Evolutionary conservation across 64 coral and sea anemone species (phyloP), one percentile per base, ranked within the genome.

Genomic region (Trachythela sp.): DNA sequence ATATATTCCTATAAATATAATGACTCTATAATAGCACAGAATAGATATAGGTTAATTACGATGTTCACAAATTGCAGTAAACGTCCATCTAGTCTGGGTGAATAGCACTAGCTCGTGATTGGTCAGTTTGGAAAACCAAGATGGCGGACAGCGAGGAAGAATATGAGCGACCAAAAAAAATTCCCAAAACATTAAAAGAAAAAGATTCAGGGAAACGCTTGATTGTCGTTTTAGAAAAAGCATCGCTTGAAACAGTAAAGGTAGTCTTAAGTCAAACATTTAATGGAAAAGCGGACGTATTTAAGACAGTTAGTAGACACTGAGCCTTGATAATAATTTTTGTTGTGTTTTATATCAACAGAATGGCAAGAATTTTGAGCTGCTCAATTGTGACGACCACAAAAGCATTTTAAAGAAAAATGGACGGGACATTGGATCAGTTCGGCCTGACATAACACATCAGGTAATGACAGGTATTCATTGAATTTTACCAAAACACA

Each of bases 311-410:
- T n/a, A n/a, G n/a, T n/a, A n/a, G n/a, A n/a, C n/a, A n/a, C n/a
- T n/a, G n/a, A n/a, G 49, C 49, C 22, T 52, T 52, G 7, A 49
- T 49, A 52, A 20, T 15, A 52, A 52, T 8, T 52, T 52, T 13
- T 8, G 10, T 51, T 36, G 24, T 54, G 9, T 85, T 40, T 84
- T 51, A 56, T 15, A 20, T 70, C 31, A 85, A 39, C 88, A 99
- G 96, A 99, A 99, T 93, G 96, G 96, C 54, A 99, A 94, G 43
- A 99, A 89, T 37, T 99, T 99, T 80, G 96, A 99, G 75, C 88
- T 99, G 31, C 84, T 99, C 8, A 99, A 99, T 36, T 99, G 96
- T 91, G 96, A 99, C 41, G 83, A 91, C 41, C 96, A 99, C 67
- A 99, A 93, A 93, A 88, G 71, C 22, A 99, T 99, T 33, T 91